A percentile compares a stretch with the other conserved stretches of the same genome.
phyloP scores from a whole-genome alignment of 1,140 invertebrate genomes.

The Drosophila sechellia region DNA sequence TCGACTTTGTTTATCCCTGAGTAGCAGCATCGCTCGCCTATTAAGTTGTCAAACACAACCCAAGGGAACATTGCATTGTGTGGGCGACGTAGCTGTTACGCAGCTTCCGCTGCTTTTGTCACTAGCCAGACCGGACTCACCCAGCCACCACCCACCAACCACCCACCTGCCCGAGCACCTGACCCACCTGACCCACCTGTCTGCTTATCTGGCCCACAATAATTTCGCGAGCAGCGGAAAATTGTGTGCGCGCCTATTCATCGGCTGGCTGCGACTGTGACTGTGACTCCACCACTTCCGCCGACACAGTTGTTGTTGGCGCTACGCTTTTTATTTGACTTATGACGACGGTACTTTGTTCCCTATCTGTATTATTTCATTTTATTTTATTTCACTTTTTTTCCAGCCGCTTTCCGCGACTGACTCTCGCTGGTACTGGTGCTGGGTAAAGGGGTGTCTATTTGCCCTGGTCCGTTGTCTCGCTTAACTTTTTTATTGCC shows the following conservation, averaged over 20 bases:
- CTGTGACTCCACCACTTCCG: constrained; percentile 52
- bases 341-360: constrained; percentile 75
- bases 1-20: neutral
- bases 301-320: constrained; percentile 58
- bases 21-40: constrained; percentile 14
- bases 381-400: constrained; percentile 7
- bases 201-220: constrained; percentile 49
- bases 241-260: constrained; percentile 72
- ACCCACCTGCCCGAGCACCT: neutral
- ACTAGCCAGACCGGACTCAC: constrained; percentile 1
- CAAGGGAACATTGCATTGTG: constrained; percentile 23
- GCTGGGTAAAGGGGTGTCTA: constrained; percentile 12
- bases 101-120: constrained; percentile 26
- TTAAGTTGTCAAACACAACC: constrained; percentile 39
- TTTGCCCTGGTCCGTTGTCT: constrained; percentile 63
- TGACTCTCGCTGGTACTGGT: constrained; percentile 36
- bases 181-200: constrained; percentile 8
- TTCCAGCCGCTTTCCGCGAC: constrained; percentile 15
- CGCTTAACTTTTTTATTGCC: constrained; percentile 83
- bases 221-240: constrained; percentile 56
- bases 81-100: constrained; percentile 21
- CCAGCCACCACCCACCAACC: neutral
- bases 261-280: constrained; percentile 18
- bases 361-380: constrained; percentile 27
- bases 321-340: constrained; percentile 80